Base-by-base conservation (phyloP, 2,888 invertebrate species). In the Pemphredon lugubris region DNA sequence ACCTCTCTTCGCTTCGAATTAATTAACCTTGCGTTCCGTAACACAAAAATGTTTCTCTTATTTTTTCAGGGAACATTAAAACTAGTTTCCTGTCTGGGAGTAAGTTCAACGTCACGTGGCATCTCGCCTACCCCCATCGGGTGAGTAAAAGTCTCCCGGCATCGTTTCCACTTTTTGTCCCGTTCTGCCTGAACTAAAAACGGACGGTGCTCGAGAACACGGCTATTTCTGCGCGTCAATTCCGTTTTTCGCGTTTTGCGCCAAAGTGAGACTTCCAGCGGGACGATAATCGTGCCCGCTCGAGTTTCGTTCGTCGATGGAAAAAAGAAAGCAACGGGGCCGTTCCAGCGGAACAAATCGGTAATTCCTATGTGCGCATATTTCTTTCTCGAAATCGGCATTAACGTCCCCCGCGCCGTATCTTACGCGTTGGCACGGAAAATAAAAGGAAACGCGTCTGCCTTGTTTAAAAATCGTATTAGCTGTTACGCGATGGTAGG, bases 81-180 rank as follows among this genome's bases (percentile, higher is more conserved):
- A 97, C 97, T 32, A 93, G 95, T 18, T 91, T 97, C 83, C 89
- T 95, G 72, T 93, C 96, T 14, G 97, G 97, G 57, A 94, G 96
- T 71, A 93, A 93, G 73, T 94, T 98, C 86, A 97, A 95, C 90
- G 95, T 97, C 50, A 94, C 96, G 72, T 98, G 98, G 98, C 97
- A 97, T 90, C 92, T 98, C 84, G 96, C 97, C 9, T 98, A 97
- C 91, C 96, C 98, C 3, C 98, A 98, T 88, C 92, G 93, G 91
- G 96, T 96, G 91, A 93, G 94, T 91, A 69, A 53, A 75, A 40
- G 16, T 40, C 14, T 16, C 14, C 14, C 5, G 4, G n/a, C n/a
- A 4, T 11, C 34, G 9, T n/a, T n/a, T 11, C n/a, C 0, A 34
- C n/a, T 34, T 34, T 34, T 34, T 34, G 3, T n/a, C 9, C n/a